Evolutionary conservation across 1,140 invertebrate species (phyloP).

Genomic region (Conus ventricosus): DNA sequence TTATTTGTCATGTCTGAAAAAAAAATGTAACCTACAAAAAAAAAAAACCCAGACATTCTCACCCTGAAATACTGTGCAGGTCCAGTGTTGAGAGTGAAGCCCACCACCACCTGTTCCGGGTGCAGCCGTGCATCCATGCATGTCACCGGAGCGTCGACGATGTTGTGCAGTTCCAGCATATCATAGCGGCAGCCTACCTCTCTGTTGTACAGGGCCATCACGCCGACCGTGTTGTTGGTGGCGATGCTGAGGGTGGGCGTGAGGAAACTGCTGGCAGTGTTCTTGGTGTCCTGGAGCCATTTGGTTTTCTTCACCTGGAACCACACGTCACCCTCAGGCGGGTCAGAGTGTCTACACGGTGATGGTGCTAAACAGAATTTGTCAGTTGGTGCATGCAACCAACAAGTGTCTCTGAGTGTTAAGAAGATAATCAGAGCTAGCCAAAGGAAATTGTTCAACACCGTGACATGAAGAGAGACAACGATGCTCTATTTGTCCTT

Average conservation of each 20-base stretch:
- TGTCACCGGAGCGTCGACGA: constrained; percentile 52
- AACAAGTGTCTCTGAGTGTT: too few species aligned
- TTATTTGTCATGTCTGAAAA: too few species aligned
- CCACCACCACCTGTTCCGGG: constrained; percentile 54
- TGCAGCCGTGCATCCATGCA: constrained; percentile 52
- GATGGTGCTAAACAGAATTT: too few species aligned
- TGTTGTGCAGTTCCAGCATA: constrained; percentile 58
- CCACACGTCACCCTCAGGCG: too few species aligned
- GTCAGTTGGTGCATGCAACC: too few species aligned
- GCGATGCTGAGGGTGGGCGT: constrained; percentile 37
- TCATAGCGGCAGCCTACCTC: neutral
- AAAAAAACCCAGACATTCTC: neutral
- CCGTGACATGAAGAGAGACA: too few species aligned
- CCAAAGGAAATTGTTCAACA: too few species aligned
- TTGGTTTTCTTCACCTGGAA: constrained; percentile 21
- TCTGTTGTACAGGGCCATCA: constrained; percentile 33
- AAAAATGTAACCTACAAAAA: neutral
- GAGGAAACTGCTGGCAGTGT: constrained; percentile 21
- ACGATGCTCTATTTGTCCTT: too few species aligned
- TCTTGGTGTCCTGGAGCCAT: neutral
- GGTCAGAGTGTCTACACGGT: too few species aligned
- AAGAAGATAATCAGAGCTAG: too few species aligned
- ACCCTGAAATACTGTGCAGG: constrained; percentile 43
- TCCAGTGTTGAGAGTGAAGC: constrained; percentile 39
- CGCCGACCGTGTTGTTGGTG: constrained; percentile 35